These are phyloP conservation scores for Heliocidaris erythrogramma DNA, from an alignment of 35 echinoderm and acorn worm genomes.

Conservation along the genomic window DNA sequence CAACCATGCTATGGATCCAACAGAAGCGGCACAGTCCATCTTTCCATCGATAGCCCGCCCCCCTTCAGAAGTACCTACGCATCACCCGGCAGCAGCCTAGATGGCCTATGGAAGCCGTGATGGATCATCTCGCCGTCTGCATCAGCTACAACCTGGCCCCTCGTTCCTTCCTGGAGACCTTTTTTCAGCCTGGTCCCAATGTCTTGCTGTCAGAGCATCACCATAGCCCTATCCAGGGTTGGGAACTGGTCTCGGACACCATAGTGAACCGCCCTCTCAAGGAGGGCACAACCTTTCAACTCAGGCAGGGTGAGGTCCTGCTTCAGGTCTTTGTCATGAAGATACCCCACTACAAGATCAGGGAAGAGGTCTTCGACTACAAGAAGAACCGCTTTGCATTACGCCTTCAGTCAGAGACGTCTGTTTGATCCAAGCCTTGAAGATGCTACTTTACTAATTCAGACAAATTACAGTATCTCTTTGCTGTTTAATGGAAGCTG, in stretches of 20 bases:
- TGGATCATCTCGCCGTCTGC: conserved; percentile 90
- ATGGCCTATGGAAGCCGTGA: conserved; percentile 93
- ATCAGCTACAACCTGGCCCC: conserved; percentile 94
- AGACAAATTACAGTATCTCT: neutral
- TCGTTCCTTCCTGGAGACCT: conserved; percentile 87
- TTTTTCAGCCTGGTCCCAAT: conserved; percentile 87
- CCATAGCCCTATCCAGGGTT: conserved; percentile 45
- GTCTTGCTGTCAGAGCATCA: conserved; percentile 73
- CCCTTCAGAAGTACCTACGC: conserved; percentile 97
- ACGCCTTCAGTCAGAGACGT: conserved; percentile 94
- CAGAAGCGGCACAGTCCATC: conserved; percentile 93
- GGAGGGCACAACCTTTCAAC: conserved; percentile 85
- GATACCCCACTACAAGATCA: conserved; percentile 87
- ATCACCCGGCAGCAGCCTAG: conserved; percentile 94
- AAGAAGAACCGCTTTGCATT: conserved; percentile 92
- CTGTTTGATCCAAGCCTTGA: conserved; percentile 59
- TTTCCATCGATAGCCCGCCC: conserved; percentile 94
- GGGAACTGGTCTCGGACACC: conserved; percentile 95
- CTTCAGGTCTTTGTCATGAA: conserved; percentile 92
- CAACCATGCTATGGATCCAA: conserved; percentile 89
- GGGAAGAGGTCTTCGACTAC: conserved; percentile 91
- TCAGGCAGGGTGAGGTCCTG: conserved; percentile 74
- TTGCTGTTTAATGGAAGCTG: neutral
- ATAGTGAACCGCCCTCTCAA: conserved; percentile 74
- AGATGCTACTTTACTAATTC: neutral